Conservation (phyloP, 2,888 invertebrate genomes). For the Acanthoscelides obtectus region DNA sequence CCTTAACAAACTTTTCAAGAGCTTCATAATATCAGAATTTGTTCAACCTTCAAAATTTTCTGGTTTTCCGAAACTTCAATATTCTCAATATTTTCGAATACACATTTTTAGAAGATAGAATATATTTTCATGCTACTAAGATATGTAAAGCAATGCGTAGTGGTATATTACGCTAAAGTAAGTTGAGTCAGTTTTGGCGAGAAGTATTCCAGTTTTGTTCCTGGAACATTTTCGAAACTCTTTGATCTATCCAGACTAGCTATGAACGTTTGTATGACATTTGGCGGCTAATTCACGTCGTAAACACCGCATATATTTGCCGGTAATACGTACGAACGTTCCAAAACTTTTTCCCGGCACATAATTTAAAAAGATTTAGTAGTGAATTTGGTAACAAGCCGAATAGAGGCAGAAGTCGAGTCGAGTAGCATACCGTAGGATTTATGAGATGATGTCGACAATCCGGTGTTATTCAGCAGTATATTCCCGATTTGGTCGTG, state of each 20-base stretch:
- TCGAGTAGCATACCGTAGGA: slow-evolving; percentile 14
- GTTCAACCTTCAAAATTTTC: too few species aligned
- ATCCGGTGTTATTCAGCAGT: slow-evolving; percentile 37
- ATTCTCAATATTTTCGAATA: too few species aligned
- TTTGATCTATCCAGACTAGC: not conserved
- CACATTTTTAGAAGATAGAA: too few species aligned
- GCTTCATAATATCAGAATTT: too few species aligned
- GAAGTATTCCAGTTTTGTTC: too few species aligned
- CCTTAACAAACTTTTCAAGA: too few species aligned
- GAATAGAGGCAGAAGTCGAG: not conserved
- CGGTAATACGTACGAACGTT: not conserved
- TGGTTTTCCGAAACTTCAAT: too few species aligned
- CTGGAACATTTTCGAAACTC: not conserved
- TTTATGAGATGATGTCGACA: slow-evolving; percentile 36
- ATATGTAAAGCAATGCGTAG: too few species aligned
- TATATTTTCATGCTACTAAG: too few species aligned
- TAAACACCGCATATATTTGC: not conserved
- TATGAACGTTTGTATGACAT: not conserved
- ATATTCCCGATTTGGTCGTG: slow-evolving; percentile 44
- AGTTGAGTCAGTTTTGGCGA: too few species aligned
- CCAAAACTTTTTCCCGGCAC: not conserved
- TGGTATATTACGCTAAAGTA: too few species aligned
- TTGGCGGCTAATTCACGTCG: not conserved
- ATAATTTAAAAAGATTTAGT: not conserved
- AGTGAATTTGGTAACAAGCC: not conserved